Conservation (phyloP, 1,140 invertebrate species). For the Magallana gigas region DNA sequence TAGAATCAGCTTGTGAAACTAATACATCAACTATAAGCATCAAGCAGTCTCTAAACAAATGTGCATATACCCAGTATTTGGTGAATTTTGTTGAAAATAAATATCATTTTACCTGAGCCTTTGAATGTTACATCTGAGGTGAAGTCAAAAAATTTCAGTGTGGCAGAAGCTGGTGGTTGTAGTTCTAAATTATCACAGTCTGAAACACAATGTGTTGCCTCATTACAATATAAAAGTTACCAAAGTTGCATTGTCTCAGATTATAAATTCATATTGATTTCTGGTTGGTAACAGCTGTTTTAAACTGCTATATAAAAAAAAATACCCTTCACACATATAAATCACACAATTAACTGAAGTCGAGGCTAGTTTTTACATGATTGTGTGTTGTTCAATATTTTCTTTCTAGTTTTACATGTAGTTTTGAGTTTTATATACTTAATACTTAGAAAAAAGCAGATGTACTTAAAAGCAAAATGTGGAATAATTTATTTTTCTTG, state of each 20-base stretch:
- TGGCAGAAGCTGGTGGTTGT: background rate
- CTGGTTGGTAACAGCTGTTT: constrained; percentile 1
- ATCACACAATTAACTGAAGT: background rate
- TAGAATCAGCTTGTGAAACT: background rate
- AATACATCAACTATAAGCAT: background rate
- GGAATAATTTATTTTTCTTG: background rate
- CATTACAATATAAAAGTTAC: background rate
- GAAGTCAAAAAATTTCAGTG: background rate
- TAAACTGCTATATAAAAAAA: background rate
- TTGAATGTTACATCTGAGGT: background rate
- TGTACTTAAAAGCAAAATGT: background rate
- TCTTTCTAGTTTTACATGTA: background rate
- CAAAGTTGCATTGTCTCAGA: background rate
- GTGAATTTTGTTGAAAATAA: background rate
- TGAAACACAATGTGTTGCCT: constrained; percentile 11
- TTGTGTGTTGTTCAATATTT: background rate
- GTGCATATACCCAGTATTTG: background rate
- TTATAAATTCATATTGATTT: constrained; percentile 5
- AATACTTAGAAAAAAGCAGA: background rate
- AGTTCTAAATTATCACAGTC: background rate
- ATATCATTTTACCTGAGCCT: background rate
- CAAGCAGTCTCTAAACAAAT: background rate
- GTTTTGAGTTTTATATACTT: background rate
- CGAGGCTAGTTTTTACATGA: background rate
- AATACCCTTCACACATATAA: background rate